Evolutionary conservation across 2,113 vertebrate species (phyloP).

Genomic region (Enhydra lutris): DNA sequence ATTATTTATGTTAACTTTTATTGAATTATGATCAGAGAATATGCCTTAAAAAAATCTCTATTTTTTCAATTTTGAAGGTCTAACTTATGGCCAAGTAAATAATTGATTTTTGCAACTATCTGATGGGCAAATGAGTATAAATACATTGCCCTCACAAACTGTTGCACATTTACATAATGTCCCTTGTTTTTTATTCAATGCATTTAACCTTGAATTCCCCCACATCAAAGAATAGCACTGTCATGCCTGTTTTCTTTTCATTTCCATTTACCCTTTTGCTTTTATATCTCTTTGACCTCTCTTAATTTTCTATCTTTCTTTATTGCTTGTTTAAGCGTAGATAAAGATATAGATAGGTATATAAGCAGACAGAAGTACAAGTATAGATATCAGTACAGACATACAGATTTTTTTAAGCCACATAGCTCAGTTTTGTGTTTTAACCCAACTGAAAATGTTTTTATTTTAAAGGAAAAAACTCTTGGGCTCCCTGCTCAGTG

Average conservation of each 20-base stretch:
- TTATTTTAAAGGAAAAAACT: background rate
- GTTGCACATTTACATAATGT: background rate
- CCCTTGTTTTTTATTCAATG: background rate
- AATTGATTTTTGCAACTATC: background rate
- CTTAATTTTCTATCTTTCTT: background rate
- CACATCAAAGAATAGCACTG: background rate
- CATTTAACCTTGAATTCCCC: background rate
- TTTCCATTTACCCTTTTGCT: background rate
- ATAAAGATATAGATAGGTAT: background rate
- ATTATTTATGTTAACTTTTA: background rate
- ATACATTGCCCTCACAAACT: background rate
- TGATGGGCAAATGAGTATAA: background rate
- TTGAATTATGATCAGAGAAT: background rate
- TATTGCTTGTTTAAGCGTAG: background rate
- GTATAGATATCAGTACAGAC: background rate
- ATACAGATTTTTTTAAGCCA: background rate
- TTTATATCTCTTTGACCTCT: background rate
- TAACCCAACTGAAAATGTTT: background rate
- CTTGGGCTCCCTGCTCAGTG: too few relatives aligned
- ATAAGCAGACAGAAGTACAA: background rate
- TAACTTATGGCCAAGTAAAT: constrained; percentile 10
- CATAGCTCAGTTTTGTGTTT: background rate
- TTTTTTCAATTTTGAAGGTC: background rate
- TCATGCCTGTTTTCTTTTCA: background rate
- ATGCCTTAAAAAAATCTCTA: background rate